Conservation (phyloP, 2,888 invertebrate genomes). For the Synanthedon myopaeformis region DNA sequence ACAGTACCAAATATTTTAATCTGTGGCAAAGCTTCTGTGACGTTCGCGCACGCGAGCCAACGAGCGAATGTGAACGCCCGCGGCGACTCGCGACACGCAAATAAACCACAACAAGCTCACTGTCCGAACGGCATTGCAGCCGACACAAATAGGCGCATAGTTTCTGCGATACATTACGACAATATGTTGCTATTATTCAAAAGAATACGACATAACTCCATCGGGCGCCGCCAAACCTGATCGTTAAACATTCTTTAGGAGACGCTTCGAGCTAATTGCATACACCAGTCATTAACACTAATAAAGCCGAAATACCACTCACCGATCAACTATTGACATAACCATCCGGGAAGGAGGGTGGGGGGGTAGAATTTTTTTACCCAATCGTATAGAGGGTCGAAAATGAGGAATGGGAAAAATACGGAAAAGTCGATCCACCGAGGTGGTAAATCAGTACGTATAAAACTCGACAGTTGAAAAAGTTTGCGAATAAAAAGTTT, state of each 20-base stretch:
- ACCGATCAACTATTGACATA: too few species aligned
- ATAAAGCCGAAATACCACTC: too few species aligned
- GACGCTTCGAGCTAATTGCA: neutral
- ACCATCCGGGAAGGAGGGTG: too few species aligned
- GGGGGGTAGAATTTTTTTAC: too few species aligned
- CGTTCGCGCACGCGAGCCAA: conserved; percentile 10
- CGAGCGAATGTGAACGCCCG: conserved; percentile 51
- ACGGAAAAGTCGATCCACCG: too few species aligned
- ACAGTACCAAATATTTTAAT: too few species aligned
- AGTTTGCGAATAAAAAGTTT: neutral
- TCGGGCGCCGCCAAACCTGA: neutral
- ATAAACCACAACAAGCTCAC: conserved; percentile 35
- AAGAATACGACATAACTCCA: conserved; percentile 14
- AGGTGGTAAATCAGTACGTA: too few species aligned
- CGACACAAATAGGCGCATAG: conserved; percentile 45
- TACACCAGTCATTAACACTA: too few species aligned
- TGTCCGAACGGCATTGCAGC: conserved; percentile 6
- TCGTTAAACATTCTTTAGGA: neutral
- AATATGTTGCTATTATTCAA: conserved; percentile 30
- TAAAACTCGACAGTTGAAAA: neutral
- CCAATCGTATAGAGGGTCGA: too few species aligned
- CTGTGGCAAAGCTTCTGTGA: conserved; percentile 1
- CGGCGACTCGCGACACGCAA: conserved; percentile 55
- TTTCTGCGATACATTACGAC: conserved; percentile 13
- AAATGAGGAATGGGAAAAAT: too few species aligned